Evolutionary conservation across 2,888 invertebrate genomes (phyloP).

Genomic region (Spatulosminthurus flaviceps): DNA sequence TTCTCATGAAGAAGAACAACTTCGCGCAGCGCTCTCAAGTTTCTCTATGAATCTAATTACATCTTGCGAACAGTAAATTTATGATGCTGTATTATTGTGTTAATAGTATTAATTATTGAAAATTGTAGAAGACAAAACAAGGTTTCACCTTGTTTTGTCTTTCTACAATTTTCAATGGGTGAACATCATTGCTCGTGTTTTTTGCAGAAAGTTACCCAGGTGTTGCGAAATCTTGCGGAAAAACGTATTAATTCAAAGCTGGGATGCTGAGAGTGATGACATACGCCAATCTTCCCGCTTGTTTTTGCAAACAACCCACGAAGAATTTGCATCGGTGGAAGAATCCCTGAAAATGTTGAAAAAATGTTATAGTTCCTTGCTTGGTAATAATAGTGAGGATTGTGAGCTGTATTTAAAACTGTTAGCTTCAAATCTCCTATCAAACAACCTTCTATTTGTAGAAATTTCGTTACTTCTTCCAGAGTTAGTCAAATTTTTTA

Average conservation of each 20-base stretch:
- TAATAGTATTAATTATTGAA: neutral
- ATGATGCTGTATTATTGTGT: no score
- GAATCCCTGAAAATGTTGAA: neutral
- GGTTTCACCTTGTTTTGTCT: no score
- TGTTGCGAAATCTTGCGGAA: constrained; percentile 28
- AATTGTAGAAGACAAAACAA: no score
- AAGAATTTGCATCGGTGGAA: neutral
- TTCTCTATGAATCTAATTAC: constrained; percentile 18
- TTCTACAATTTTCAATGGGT: no score
- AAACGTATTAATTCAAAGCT: constrained; percentile 19
- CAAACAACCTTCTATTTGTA: neutral
- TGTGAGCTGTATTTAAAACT: constrained; percentile 15
- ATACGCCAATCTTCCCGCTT: neutral
- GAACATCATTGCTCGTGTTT: no score
- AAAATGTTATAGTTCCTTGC: neutral
- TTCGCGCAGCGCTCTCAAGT: neutral
- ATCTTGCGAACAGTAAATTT: neutral
- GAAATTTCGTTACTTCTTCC: constrained; percentile 31
- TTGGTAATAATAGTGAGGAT: constrained; percentile 15
- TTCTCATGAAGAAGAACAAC: neutral
- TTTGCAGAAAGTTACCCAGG: constrained; percentile 27
- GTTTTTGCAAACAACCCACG: neutral
- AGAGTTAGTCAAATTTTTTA: constrained; percentile 27
- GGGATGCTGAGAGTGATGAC: neutral
- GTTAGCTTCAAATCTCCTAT: constrained; percentile 25